Percentiles rank a stretch among this genome's conserved stretches.
Conservation (phyloP, 2,797 vertebrate species). For the Fistularia tabacaria region DNA sequence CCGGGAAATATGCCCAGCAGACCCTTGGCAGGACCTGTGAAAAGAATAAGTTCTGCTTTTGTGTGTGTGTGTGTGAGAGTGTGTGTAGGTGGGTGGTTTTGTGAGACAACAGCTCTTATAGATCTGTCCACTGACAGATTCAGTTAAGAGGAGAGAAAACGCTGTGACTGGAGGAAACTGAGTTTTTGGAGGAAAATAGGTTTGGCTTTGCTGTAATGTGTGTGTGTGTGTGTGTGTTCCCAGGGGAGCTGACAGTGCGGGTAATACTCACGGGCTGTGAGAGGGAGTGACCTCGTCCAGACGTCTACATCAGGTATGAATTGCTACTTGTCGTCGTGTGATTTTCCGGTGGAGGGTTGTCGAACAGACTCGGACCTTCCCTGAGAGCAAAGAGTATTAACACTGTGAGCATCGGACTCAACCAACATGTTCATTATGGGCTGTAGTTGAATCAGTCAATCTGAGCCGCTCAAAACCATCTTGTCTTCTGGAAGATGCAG, state of each 20-base stretch:
- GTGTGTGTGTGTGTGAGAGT: slow-evolving; percentile 9
- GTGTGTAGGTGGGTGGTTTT: slow-evolving; percentile 38
- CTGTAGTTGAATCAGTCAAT: not conserved
- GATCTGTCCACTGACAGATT: slow-evolving; percentile 40
- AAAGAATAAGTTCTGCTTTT: not conserved
- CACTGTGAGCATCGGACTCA: too few species aligned
- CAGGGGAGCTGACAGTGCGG: slow-evolving; percentile 57
- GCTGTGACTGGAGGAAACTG: slow-evolving; percentile 10
- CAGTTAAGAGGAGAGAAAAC: slow-evolving; percentile 32
- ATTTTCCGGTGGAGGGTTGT: not conserved
- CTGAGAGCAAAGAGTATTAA: too few species aligned
- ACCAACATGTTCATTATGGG: not conserved
- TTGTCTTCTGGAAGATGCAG: too few species aligned
- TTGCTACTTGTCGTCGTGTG: slow-evolving; percentile 1
- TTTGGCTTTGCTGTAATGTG: slow-evolving; percentile 19
- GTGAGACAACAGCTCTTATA: slow-evolving; percentile 33
- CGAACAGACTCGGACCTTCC: too few species aligned
- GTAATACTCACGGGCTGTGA: slow-evolving; percentile 48
- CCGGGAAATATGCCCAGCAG: not conserved
- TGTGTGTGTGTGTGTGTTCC: slow-evolving; percentile 32
- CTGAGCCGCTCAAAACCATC: too few species aligned
- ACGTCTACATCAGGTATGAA: slow-evolving; percentile 50
- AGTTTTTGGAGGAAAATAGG: slow-evolving; percentile 12
- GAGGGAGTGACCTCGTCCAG: slow-evolving; percentile 44
- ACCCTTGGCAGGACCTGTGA: too few species aligned